A percentile compares a stretch with the other conserved stretches of the same genome.
Evolutionary conservation across 2,797 vertebrate genomes (phyloP).

Genomic region (Falco berigora): DNA sequence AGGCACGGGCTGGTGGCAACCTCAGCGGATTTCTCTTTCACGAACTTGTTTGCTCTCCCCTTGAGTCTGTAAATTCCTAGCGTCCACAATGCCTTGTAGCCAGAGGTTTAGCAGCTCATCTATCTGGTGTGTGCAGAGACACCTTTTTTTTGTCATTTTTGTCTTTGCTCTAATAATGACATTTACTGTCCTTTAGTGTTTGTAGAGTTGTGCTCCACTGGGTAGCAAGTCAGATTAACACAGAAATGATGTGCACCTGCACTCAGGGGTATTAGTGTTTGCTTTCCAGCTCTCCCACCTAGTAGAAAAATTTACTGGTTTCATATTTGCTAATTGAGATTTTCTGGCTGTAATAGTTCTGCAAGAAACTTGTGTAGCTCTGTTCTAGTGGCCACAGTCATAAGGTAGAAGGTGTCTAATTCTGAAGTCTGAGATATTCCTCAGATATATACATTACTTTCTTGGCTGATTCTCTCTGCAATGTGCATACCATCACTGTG

Average conservation of each 20-base stretch:
- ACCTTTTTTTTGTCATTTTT: not conserved
- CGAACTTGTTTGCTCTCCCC: not conserved
- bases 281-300: not conserved
- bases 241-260: not conserved
- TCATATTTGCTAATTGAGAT: not conserved
- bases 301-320: not conserved
- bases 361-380: not conserved
- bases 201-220: not conserved
- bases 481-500: not conserved
- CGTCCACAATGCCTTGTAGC: not conserved
- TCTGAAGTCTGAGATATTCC: not conserved
- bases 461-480: not conserved
- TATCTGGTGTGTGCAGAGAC: not conserved
- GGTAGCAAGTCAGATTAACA: not conserved
- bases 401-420: not conserved
- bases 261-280: not conserved
- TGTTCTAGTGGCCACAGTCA: not conserved
- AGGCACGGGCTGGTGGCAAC: not conserved
- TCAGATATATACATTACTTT: not conserved
- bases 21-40: not conserved
- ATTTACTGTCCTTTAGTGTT: not conserved
- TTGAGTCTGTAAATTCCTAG: not conserved
- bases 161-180: not conserved
- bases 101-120: not conserved
- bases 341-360: not conserved